Evolutionary conservation across 1,140 invertebrate genomes (phyloP), one percentile per base, ranked within the genome.

Genomic region (Trissolcus basalis): DNA sequence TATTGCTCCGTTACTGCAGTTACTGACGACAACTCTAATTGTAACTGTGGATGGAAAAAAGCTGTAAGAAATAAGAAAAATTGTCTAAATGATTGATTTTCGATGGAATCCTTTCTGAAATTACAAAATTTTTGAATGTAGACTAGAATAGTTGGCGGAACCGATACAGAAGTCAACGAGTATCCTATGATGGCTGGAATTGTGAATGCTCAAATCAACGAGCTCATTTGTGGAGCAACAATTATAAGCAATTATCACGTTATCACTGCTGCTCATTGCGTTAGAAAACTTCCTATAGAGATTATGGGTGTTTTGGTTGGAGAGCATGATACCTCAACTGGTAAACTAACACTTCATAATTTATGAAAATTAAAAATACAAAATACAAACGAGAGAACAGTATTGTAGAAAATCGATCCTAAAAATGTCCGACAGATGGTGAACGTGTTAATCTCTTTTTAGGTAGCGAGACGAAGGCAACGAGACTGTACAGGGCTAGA

Each of bases 231-330:
- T 78, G 94, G 93, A 0, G 91, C 85, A 0, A 90, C 90, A 0
- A 91, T 95, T 56, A 90, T 95, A 35, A 87, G 89, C n/a, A 56
- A 82, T 0, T 83, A 81, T 14, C 92, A 92, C 82, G 88, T 93
- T 0, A 2, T 95, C 1, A 92, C 93, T 0, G 94, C 94, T 0
- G 93, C 92, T 0, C 93, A 94, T 79, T 94, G 93, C 77, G 3
- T 92, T 4, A 1, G 8, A 0, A 78, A 70, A 0, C 77, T 75
- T 60, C 1, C 33, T 0, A 0, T 76, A 0, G 13, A 19, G 0
- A 27, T 81, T 10, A 13, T 90, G 0, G 89, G 78, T 0, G 79
- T 92, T 0, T 70, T 93, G 0, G 89, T 92, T 9, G 92, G 70
- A 6, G 61, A 67, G 44, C 70, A 74, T 43, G 27, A 74, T 45